phyloP scores from a whole-genome alignment of 2,888 invertebrate genomes.

The Drosophila eohydei region DNA sequence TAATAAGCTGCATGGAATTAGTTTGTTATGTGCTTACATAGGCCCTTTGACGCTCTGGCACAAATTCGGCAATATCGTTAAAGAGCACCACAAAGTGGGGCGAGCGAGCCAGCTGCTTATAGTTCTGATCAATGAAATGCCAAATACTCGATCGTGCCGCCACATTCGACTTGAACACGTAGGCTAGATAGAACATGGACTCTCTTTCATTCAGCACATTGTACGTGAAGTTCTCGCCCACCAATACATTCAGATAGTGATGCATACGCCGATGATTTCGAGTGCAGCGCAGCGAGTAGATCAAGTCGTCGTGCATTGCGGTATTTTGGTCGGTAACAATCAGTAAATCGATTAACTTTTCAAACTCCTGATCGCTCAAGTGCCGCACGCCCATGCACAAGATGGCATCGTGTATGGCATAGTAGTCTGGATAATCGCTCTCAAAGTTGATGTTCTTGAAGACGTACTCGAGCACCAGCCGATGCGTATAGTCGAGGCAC shows the following conservation, averaged over 20 bases:
- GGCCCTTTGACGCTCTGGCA: conserved; percentile 53
- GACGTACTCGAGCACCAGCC: conserved; percentile 68
- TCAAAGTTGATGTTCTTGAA: conserved; percentile 61
- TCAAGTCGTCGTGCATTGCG: conserved; percentile 73
- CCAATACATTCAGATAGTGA: conserved; percentile 70
- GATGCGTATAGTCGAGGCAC: conserved; percentile 75
- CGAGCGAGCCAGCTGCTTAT: conserved; percentile 64
- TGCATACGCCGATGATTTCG: conserved; percentile 69
- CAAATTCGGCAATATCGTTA: conserved; percentile 75
- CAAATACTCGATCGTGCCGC: conserved; percentile 71
- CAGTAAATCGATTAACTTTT: conserved; percentile 61
- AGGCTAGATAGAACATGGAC: conserved; percentile 74
- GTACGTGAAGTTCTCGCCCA: conserved; percentile 77
- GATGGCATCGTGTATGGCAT: conserved; percentile 61
- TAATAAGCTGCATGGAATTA: too few relatives aligned
- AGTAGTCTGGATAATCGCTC: conserved; percentile 53
- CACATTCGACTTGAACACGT: conserved; percentile 73
- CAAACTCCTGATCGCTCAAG: conserved; percentile 72
- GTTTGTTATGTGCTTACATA: conserved; percentile 50
- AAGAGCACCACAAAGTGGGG: conserved; percentile 69
- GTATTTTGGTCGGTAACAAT: conserved; percentile 50
- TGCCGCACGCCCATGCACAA: conserved; percentile 78
- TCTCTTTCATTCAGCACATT: conserved; percentile 67
- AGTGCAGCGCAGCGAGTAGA: conserved; percentile 79
- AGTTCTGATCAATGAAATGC: conserved; percentile 77